A percentile compares a stretch with the other conserved stretches of the same genome.
phyloP scores from a whole-genome alignment of 2,113 vertebrate species.

The Nymphicus hollandicus region DNA sequence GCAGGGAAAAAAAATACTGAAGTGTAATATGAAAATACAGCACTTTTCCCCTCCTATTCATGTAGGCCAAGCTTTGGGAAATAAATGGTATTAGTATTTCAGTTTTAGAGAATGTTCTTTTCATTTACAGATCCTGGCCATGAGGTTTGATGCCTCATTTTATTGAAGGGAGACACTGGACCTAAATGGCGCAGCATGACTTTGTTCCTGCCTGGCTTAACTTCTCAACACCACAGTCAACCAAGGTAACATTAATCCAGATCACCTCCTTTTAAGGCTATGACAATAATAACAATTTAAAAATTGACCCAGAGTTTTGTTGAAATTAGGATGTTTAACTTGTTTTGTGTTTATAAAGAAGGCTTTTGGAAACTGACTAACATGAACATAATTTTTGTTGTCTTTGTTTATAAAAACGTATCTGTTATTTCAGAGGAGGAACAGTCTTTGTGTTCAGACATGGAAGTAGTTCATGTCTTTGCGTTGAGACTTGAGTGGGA shows the following conservation, averaged over 20 bases:
- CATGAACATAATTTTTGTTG: background rate
- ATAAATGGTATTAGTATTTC: background rate
- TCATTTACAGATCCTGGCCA: conserved; percentile 90
- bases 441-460: background rate
- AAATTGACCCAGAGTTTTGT: background rate
- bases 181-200: conserved; percentile 99
- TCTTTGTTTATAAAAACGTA: background rate
- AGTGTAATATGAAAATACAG: background rate
- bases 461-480: background rate
- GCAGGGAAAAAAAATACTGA: background rate
- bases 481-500: background rate
- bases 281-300: background rate
- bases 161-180: conserved; percentile 99
- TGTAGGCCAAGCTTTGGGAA: background rate
- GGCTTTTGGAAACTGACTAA: background rate
- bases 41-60: background rate
- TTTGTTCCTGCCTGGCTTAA: conserved; percentile 99
- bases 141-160: conserved; percentile 99
- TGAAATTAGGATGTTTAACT: background rate
- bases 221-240: conserved; percentile 98
- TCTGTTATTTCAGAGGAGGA: background rate
- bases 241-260: conserved; percentile 82
- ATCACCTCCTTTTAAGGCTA: background rate
- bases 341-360: background rate
- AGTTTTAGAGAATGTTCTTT: background rate